Evolutionary conservation across 2,797 vertebrate species (phyloP).

Genomic region (Phoeniculus purpureus): DNA sequence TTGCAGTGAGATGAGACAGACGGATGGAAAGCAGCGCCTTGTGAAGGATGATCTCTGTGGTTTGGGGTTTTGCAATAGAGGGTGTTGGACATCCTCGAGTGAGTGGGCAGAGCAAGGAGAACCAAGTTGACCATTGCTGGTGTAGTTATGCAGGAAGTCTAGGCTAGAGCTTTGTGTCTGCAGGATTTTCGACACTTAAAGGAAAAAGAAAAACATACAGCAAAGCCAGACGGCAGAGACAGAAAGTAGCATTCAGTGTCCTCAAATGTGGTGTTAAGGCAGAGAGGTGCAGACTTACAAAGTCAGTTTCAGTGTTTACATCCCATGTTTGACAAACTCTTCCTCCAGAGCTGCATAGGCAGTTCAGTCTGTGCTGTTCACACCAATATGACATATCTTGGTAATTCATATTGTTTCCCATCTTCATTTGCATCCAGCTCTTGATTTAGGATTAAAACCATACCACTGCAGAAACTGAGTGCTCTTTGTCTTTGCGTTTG

Average conservation of each 20-base stretch:
- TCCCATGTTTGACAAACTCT: not conserved
- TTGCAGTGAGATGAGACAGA: not conserved
- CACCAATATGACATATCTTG: not conserved
- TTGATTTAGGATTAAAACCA: not conserved
- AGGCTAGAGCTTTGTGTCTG: not conserved
- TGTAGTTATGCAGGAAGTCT: not conserved
- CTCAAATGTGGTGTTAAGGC: not conserved
- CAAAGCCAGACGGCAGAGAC: not conserved
- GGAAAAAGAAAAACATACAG: not conserved
- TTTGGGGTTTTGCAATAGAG: not conserved
- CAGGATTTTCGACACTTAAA: not conserved
- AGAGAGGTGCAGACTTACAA: not conserved
- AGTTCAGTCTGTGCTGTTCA: not conserved
- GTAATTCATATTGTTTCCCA: not conserved
- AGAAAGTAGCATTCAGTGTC: not conserved
- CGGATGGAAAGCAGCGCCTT: not conserved
- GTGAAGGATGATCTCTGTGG: not conserved
- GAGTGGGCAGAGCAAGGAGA: not conserved
- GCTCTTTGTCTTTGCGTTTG: not conserved
- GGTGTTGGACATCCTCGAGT: rapidly evolving
- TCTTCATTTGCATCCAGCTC: not conserved
- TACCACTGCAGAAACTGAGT: not conserved
- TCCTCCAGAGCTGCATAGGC: not conserved
- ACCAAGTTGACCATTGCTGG: not conserved
- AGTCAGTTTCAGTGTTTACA: not conserved